A percentile compares a stretch with the other conserved stretches of the same genome.
These are phyloP conservation scores for Phaonia tiefii DNA, from an alignment of 2,888 invertebrate genomes.

Conservation along the genomic window DNA sequence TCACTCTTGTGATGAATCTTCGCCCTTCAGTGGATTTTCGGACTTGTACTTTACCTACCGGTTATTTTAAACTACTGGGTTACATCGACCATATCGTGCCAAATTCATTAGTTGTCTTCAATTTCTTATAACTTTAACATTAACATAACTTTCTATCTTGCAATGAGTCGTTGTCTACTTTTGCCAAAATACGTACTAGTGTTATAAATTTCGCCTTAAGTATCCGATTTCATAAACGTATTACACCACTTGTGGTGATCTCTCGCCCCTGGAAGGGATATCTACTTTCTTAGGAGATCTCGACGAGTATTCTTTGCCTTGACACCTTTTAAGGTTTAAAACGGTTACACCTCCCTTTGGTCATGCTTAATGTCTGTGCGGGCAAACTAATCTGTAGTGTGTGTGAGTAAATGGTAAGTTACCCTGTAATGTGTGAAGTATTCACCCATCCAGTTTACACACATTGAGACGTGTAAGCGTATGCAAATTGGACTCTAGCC, in stretches of 20 bases:
- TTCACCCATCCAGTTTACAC: neutral
- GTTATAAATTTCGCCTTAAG: slow-evolving; percentile 70
- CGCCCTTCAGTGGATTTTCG: no score
- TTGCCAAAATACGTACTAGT: slow-evolving; percentile 70
- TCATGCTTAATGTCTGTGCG: slow-evolving; percentile 55
- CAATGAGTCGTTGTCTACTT: no score
- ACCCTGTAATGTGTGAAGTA: slow-evolving; percentile 10
- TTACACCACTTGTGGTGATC: slow-evolving; percentile 57
- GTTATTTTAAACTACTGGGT: no score
- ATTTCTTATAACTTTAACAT: no score
- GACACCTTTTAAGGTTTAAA: neutral
- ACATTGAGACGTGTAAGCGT: neutral
- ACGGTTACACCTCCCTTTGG: slow-evolving; percentile 60
- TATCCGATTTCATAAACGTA: slow-evolving; percentile 59
- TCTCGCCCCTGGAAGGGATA: neutral
- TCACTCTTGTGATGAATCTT: no score
- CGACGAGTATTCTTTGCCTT: slow-evolving; percentile 7
- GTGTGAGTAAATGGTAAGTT: no score
- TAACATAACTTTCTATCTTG: no score
- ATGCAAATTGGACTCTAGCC: slow-evolving; percentile 39
- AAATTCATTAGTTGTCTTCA: no score
- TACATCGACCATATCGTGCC: no score
- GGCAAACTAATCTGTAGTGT: slow-evolving; percentile 7
- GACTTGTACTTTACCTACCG: no score
- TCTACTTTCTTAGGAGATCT: slow-evolving; percentile 6